phyloP scores from a whole-genome alignment of 30 jellyfish, hydroid and myxozoan species.

The Clytia hemisphaerica region DNA sequence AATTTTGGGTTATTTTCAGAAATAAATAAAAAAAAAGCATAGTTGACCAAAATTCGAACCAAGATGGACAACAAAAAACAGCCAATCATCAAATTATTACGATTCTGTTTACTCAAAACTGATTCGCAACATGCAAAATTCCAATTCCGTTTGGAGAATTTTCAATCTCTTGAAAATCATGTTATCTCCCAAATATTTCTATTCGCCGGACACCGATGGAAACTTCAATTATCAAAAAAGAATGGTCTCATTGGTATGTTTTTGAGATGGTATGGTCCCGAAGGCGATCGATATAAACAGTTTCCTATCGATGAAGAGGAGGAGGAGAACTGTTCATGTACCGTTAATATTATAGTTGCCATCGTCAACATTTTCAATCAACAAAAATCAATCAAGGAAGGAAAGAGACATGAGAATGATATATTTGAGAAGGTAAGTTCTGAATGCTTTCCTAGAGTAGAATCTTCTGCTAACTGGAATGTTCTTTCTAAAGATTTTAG shows the following conservation, averaged over 20 bases:
- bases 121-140: constrained; percentile 23
- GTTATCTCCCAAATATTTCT: constrained; percentile 56
- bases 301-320: constrained; percentile 1
- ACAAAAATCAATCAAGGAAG: constrained; percentile 45
- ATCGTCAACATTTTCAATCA: constrained; percentile 54
- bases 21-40: too few relatives aligned
- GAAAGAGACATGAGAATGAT: constrained; percentile 54
- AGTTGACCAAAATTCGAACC: too few relatives aligned
- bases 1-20: too few relatives aligned
- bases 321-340: constrained; percentile 45
- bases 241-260: constrained; percentile 73
- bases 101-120: constrained; percentile 12
- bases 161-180: constrained; percentile 5
- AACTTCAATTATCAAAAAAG: constrained; percentile 60
- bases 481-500: too few relatives aligned
- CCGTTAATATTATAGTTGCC: constrained; percentile 41
- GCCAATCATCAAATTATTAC: too few relatives aligned
- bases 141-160: not conserved
- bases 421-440: constrained; percentile 45
- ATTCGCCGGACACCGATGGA: constrained; percentile 86
- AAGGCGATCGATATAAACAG: too few relatives aligned
- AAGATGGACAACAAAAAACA: too few relatives aligned
- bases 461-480: too few relatives aligned
- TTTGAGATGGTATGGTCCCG: constrained; percentile 77
- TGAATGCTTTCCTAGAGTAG: too few relatives aligned